Evolutionary conservation across 2,113 vertebrate species (phyloP), one percentile per base, ranked within the genome.

Genomic region (Porphyrio hochstetteri): DNA sequence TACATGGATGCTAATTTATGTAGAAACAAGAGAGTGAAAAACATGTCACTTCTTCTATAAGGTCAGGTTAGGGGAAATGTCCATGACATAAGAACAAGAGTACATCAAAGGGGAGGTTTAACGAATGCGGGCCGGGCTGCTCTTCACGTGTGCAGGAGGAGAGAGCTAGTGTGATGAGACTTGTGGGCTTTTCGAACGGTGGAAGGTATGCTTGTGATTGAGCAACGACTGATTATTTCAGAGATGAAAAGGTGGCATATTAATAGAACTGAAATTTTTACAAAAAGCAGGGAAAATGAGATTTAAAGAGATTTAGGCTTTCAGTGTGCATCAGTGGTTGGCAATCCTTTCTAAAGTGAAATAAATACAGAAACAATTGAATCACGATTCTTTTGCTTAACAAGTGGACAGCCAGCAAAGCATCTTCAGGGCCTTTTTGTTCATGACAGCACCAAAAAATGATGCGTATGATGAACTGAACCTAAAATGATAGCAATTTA

Each of bases 71-170:
- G 72, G 86, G 89, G 81, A 91, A 78, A 71, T 0, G 0, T 87
- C 77, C 33, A 2, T 95, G 80, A 33, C 17, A 71, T 70, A 21
- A 1, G 21, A 84, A 82, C 38, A 87, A 75, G 52, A 10, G 81
- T 11, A 57, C 74, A 91, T 93, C 80, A 91, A 84, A 93, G 53
- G 57, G 89, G 50, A 89, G 83, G 48, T 82, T 93, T 74, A 83
- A 68, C 3, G 5, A 65, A 60, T 40, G 57, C 77, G 35, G 84
- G 42, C 69, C 18, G 46, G 59, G 59, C 80, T 38, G 60, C 52
- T 83, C 44, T 68, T 75, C 56, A 16, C 42, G 24, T 27, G 13
- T 61, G 67, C 4, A 8, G 46, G 61, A 85, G 42, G 48, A 76
- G 29, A 86, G 61, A 53, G 25, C 38, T n/a, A 79, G 25, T 35